These are phyloP conservation scores for Neodon shergylaensis DNA, from an alignment of 2,113 vertebrate species.

Conservation along the genomic window DNA sequence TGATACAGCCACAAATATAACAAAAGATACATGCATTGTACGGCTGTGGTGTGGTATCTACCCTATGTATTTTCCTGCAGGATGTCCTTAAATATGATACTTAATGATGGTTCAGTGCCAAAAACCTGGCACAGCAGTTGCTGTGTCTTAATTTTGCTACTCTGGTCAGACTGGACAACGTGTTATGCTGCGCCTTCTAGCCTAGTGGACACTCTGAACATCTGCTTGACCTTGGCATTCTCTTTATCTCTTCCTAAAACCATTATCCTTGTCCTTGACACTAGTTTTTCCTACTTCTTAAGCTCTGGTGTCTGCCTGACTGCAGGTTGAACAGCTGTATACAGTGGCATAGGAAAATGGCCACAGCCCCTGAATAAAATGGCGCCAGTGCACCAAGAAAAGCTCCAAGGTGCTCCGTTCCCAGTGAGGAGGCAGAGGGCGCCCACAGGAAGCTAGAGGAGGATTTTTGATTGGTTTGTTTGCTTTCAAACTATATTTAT, in stretches of 20 bases:
- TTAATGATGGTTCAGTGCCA: background rate
- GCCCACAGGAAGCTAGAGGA: background rate
- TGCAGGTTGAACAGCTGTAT: background rate
- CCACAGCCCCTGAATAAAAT: background rate
- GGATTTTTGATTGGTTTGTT: background rate
- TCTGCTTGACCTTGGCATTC: background rate
- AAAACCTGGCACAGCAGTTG: background rate
- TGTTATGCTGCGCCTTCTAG: background rate
- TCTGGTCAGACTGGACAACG: background rate
- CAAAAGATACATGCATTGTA: background rate
- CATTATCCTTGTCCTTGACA: background rate
- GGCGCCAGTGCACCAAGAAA: background rate
- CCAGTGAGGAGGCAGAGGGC: background rate
- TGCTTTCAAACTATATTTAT: background rate
- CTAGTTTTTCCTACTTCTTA: background rate
- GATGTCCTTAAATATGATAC: background rate
- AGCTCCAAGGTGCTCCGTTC: background rate
- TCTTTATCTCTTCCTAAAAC: background rate
- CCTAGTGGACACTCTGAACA: background rate
- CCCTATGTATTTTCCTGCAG: background rate
- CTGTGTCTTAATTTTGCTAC: background rate
- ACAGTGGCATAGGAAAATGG: background rate
- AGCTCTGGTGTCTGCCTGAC: background rate
- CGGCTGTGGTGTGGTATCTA: background rate
- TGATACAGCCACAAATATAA: background rate